Evolutionary conservation across 2,888 invertebrate species (phyloP).

Genomic region (Boloria selene): DNA sequence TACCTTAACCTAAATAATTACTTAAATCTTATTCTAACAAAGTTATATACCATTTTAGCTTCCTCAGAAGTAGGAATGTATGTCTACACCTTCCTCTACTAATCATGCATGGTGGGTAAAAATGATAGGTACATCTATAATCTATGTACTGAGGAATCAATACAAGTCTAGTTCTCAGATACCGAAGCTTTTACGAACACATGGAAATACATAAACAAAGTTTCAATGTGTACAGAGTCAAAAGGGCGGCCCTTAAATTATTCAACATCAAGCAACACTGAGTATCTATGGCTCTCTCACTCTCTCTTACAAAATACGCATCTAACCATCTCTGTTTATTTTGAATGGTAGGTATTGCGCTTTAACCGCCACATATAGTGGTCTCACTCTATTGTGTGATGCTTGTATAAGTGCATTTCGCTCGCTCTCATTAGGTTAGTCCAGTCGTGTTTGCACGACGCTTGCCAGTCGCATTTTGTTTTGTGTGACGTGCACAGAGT

Average conservation of each 20-base stretch:
- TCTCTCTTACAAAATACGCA: conserved; percentile 38
- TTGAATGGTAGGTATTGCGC: conserved; percentile 70
- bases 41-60: too few species aligned
- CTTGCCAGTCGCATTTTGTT: conserved; percentile 74
- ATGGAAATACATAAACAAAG: conserved; percentile 32
- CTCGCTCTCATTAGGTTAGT: conserved; percentile 80
- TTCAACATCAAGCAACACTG: conserved; percentile 73
- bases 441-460: conserved; percentile 75
- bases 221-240: conserved; percentile 44
- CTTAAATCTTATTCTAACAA: too few species aligned
- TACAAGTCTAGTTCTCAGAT: conserved; percentile 12
- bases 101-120: too few species aligned
- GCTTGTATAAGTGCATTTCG: conserved; percentile 52
- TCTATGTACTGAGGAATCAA: conserved; percentile 23
- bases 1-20: too few species aligned
- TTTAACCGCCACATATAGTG: conserved; percentile 72
- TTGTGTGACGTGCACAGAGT: conserved; percentile 52
- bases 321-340: conserved; percentile 50
- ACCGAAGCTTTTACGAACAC: conserved; percentile 25
- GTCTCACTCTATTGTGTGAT: conserved; percentile 50
- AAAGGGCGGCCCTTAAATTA: conserved; percentile 78
- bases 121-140: not conserved
- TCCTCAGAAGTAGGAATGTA: too few species aligned
- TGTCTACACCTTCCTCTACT: too few species aligned
- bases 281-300: conserved; percentile 58